phyloP scores from a whole-genome alignment of 2,113 vertebrate species.

The Cygnus atratus region DNA sequence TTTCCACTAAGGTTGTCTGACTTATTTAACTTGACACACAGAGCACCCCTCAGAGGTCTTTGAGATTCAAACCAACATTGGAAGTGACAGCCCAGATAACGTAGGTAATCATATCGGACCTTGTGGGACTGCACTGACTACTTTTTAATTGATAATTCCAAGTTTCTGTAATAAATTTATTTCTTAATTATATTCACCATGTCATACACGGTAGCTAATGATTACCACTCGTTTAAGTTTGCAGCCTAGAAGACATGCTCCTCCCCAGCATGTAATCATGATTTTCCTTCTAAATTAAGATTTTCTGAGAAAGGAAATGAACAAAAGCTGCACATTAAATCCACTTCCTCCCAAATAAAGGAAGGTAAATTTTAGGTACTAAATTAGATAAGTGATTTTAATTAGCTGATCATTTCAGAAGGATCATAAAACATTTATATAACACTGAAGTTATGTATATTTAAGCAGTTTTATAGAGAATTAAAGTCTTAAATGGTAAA shows the following conservation, averaged over 20 bases:
- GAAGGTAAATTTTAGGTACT: constrained; percentile 68
- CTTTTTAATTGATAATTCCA: constrained; percentile 87
- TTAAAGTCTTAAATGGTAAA: constrained; percentile 68
- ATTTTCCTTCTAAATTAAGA: constrained; percentile 45
- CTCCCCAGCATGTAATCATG: constrained; percentile 4
- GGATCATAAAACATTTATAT: constrained; percentile 78
- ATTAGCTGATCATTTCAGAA: constrained; percentile 74
- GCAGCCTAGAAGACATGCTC: constrained; percentile 49
- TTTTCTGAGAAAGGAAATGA: constrained; percentile 61
- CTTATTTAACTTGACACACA: constrained; percentile 83
- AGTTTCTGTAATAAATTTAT: constrained; percentile 87
- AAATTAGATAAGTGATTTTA: constrained; percentile 75
- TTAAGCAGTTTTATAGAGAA: constrained; percentile 71
- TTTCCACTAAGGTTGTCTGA: constrained; percentile 68
- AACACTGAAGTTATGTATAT: constrained; percentile 66
- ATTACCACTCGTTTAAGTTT: constrained; percentile 75
- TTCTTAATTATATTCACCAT: constrained; percentile 81
- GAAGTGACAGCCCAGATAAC: constrained; percentile 87
- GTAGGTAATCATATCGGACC: constrained; percentile 84
- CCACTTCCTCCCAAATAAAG: constrained; percentile 68
- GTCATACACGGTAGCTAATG: constrained; percentile 75
- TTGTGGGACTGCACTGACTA: constrained; percentile 76
- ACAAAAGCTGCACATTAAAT: constrained; percentile 60
- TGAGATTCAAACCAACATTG: constrained; percentile 81
- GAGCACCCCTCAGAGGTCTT: constrained; percentile 79